These are phyloP conservation scores for Drosophila neonasuta DNA, from an alignment of 2,888 invertebrate species.

Conservation along the genomic window DNA sequence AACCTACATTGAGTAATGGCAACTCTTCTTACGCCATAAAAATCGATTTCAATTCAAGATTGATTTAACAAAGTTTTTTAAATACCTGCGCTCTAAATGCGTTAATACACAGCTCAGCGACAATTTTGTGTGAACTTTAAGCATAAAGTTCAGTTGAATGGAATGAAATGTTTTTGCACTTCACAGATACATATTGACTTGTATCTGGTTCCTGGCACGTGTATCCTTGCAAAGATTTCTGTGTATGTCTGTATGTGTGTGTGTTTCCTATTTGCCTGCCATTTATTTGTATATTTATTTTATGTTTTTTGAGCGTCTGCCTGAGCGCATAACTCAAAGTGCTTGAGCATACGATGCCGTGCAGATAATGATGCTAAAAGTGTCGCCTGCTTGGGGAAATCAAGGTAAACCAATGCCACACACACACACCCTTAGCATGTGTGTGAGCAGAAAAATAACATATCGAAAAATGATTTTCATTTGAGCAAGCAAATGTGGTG, in stretches of 20 bases:
- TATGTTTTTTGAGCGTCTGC: slow-evolving; percentile 71
- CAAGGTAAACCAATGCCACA: slow-evolving; percentile 65
- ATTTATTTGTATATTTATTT: slow-evolving; percentile 63
- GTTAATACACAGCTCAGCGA: background rate
- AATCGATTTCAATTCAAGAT: background rate
- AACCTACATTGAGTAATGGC: background rate
- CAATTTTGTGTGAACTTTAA: background rate
- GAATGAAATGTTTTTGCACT: slow-evolving; percentile 23
- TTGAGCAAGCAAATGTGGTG: slow-evolving; percentile 39
- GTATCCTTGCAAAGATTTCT: slow-evolving; percentile 26
- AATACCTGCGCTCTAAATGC: background rate
- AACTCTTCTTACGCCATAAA: background rate
- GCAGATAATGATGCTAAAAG: slow-evolving; percentile 77
- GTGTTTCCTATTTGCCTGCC: slow-evolving; percentile 55
- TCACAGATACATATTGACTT: slow-evolving; percentile 9
- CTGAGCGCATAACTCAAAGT: slow-evolving; percentile 71
- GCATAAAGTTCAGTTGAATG: slow-evolving; percentile 3
- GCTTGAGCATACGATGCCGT: slow-evolving; percentile 69
- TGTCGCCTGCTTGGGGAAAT: slow-evolving; percentile 53
- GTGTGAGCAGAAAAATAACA: slow-evolving; percentile 59
- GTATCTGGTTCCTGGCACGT: slow-evolving; percentile 20
- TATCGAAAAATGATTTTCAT: slow-evolving; percentile 74
- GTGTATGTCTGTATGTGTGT: background rate
- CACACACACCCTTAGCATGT: slow-evolving; percentile 8
- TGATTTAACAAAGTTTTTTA: background rate